Conservation (phyloP, 2,888 invertebrate species). For the Carpatolechia fugitivella region DNA sequence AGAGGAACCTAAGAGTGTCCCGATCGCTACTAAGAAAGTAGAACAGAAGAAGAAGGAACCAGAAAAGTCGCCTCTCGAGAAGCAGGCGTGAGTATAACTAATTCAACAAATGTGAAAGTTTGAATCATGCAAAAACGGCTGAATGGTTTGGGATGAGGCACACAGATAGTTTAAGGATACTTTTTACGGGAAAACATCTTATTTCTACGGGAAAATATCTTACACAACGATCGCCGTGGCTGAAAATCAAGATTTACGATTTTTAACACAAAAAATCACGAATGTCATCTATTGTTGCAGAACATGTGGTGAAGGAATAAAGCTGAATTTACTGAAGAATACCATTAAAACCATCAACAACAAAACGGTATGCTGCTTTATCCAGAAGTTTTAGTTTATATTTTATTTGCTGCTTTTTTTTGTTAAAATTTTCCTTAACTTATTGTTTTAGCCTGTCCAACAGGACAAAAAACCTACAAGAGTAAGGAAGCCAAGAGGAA, state of each 20-base stretch:
- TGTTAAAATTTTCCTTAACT: constrained; percentile 2
- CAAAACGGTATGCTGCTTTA: constrained; percentile 53
- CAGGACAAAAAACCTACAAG: constrained; percentile 63
- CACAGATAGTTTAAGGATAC: too few relatives aligned
- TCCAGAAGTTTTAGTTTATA: not conserved
- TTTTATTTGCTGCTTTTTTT: not conserved
- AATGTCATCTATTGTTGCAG: constrained; percentile 42
- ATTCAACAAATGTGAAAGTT: too few relatives aligned
- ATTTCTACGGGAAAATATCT: too few relatives aligned
- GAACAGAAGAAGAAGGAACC: constrained; percentile 74
- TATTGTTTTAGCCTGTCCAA: constrained; percentile 35
- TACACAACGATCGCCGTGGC: too few relatives aligned
- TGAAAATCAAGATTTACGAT: too few relatives aligned
- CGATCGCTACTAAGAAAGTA: constrained; percentile 66
- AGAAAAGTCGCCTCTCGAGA: constrained; percentile 59
- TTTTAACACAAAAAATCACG: too few relatives aligned
- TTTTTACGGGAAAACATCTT: too few relatives aligned
- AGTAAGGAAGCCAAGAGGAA: constrained; percentile 74
- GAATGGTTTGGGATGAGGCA: too few relatives aligned
- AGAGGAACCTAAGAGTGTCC: constrained; percentile 83
- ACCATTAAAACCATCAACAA: constrained; percentile 49
- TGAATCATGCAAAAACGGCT: too few relatives aligned
- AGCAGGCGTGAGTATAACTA: constrained; percentile 48
- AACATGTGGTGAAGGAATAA: constrained; percentile 60
- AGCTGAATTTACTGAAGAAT: constrained; percentile 70